A percentile compares a stretch with the other conserved stretches of the same genome.
These are phyloP conservation scores for Neolamprologus ventralis DNA, from an alignment of 2,113 vertebrate genomes.

Conservation along the genomic window DNA sequence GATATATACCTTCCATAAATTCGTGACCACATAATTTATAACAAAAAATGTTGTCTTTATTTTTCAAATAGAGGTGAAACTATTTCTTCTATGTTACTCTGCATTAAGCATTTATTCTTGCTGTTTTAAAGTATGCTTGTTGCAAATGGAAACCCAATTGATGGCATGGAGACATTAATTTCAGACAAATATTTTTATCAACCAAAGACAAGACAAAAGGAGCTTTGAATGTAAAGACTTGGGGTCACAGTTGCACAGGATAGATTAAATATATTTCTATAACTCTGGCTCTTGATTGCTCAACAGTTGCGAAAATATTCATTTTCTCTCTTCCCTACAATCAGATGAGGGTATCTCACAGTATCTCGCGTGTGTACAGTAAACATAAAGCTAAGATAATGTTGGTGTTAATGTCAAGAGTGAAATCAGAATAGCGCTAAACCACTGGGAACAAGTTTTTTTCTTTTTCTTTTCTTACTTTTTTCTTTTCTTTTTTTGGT, in stretches of 20 bases:
- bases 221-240: not conserved
- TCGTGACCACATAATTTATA: not conserved
- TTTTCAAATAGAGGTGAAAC: not conserved
- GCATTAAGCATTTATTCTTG: not conserved
- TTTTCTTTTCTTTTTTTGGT: not conserved
- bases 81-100: not conserved
- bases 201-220: not conserved
- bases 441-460: not conserved
- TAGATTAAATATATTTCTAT: not conserved
- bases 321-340: not conserved
- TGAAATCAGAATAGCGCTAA: not conserved
- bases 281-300: not conserved
- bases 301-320: rapidly evolving
- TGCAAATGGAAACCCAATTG: not conserved
- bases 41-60: not conserved
- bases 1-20: not conserved
- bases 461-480: not conserved
- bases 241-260: not conserved
- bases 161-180: not conserved
- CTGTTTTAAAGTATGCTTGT: not conserved
- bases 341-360: not conserved
- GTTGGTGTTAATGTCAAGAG: not conserved
- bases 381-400: not conserved
- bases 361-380: not conserved
- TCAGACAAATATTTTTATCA: not conserved